Evolutionary conservation across 2,888 invertebrate genomes (phyloP).

Genomic region (Aleiodes leptofemur): DNA sequence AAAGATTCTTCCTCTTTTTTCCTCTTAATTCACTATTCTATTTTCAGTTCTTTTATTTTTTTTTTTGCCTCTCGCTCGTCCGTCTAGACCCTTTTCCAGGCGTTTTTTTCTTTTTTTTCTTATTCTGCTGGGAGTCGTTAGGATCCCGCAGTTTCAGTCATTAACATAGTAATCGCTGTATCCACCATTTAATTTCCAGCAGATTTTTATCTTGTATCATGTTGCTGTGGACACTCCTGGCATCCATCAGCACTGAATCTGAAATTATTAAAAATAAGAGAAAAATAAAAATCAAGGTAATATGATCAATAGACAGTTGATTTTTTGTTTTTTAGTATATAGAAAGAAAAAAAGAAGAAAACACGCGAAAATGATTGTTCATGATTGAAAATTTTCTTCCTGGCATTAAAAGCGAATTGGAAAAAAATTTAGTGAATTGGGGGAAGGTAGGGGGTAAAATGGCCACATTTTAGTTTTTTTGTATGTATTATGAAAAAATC

Average conservation of each 20-base stretch:
- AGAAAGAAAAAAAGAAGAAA: too few species aligned
- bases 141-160: slow-evolving; percentile 15
- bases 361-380: too few species aligned
- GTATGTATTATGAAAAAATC: too few species aligned
- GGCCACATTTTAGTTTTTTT: too few species aligned
- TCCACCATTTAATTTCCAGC: slow-evolving; percentile 5
- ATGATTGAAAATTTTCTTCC: too few species aligned
- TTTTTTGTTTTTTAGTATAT: too few species aligned
- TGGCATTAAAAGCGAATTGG: too few species aligned
- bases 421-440: too few species aligned
- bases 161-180: slow-evolving; percentile 30
- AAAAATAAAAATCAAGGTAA: not conserved
- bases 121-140: slow-evolving; percentile 13
- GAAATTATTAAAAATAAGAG: not conserved
- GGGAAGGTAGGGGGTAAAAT: too few species aligned
- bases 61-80: not conserved
- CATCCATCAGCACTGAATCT: slow-evolving; percentile 28
- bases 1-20: not conserved
- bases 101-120: not conserved
- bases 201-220: slow-evolving; percentile 7
- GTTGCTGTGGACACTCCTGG: slow-evolving; percentile 3
- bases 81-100: slow-evolving; percentile 9
- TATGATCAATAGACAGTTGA: not conserved
- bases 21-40: not conserved
- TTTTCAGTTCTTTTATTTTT: not conserved